These are phyloP conservation scores for Rhabdomys pumilio DNA, from an alignment of 2,797 vertebrate species.

Conservation along the genomic window DNA sequence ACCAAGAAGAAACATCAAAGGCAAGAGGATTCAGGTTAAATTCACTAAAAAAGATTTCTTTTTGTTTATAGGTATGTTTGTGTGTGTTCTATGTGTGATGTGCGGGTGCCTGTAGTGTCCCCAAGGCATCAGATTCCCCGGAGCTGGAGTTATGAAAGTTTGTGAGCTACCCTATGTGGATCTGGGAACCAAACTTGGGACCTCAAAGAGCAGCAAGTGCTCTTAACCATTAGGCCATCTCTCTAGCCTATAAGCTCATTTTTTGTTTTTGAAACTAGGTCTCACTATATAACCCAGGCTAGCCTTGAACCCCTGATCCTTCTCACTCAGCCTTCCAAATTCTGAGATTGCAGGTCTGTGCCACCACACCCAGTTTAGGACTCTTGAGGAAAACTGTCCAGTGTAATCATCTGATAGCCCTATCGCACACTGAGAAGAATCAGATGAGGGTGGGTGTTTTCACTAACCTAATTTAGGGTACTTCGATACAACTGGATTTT, in stretches of 20 bases:
- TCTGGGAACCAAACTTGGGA: not conserved
- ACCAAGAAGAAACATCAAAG: slow-evolving; percentile 9
- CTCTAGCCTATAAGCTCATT: not conserved
- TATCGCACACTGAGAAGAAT: not conserved
- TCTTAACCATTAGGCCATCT: not conserved
- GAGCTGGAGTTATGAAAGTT: not conserved
- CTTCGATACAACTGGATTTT: slow-evolving; percentile 28
- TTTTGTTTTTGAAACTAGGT: not conserved
- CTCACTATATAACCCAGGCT: not conserved
- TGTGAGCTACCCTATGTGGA: not conserved
- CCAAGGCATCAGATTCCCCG: not conserved
- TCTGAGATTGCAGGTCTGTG: not conserved
- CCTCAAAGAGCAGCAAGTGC: not conserved
- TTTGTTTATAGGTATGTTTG: not conserved
- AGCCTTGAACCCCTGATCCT: not conserved
- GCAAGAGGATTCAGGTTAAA: slow-evolving; percentile 13
- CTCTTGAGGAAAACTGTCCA: not conserved
- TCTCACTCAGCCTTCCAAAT: not conserved
- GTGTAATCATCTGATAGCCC: not conserved
- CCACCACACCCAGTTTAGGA: not conserved
- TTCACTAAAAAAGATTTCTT: not conserved
- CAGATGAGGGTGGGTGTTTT: not conserved
- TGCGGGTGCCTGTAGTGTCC: not conserved
- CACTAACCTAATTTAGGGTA: slow-evolving; percentile 2
- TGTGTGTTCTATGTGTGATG: not conserved